Conservation (phyloP, 2,797 vertebrate genomes). For the Leptoclinus maculatus region DNA sequence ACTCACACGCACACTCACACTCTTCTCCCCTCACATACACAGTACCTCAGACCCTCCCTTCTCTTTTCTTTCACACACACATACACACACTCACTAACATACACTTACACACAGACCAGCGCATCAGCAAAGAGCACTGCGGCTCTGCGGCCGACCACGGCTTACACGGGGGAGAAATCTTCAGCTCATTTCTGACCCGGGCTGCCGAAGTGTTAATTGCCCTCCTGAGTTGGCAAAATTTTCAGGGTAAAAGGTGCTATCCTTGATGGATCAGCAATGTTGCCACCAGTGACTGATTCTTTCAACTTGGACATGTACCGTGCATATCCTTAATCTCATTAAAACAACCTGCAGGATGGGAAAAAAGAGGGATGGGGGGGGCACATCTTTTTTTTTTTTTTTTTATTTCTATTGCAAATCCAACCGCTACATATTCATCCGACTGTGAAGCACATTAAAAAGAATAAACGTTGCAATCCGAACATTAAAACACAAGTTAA, state of each 20-base stretch:
- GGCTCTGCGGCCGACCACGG: conserved; percentile 65
- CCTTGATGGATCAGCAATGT: conserved; percentile 95
- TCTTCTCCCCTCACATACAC: conserved; percentile 13
- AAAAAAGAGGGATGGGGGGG: conserved; percentile 34
- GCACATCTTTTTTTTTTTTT: neutral
- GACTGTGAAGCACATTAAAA: conserved; percentile 5
- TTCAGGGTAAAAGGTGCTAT: conserved; percentile 91
- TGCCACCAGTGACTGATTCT: conserved; percentile 89
- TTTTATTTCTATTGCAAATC: conserved; percentile 20
- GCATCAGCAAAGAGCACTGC: conserved; percentile 77
- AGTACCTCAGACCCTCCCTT: neutral
- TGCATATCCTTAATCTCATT: conserved; percentile 91
- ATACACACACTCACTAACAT: neutral
- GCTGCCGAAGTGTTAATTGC: conserved; percentile 92
- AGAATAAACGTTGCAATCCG: neutral
- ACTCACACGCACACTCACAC: conserved; percentile 3
- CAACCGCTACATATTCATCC: conserved; percentile 11
- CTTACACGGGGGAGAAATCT: conserved; percentile 85
- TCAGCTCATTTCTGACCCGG: conserved; percentile 88
- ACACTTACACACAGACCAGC: conserved; percentile 46
- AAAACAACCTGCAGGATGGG: conserved; percentile 75
- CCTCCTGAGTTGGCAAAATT: conserved; percentile 90
- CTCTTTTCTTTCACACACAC: neutral
- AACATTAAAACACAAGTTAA: neutral
- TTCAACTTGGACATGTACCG: conserved; percentile 87